Conservation (phyloP, 2,888 invertebrate species). For the Leistus spinibarbis region DNA sequence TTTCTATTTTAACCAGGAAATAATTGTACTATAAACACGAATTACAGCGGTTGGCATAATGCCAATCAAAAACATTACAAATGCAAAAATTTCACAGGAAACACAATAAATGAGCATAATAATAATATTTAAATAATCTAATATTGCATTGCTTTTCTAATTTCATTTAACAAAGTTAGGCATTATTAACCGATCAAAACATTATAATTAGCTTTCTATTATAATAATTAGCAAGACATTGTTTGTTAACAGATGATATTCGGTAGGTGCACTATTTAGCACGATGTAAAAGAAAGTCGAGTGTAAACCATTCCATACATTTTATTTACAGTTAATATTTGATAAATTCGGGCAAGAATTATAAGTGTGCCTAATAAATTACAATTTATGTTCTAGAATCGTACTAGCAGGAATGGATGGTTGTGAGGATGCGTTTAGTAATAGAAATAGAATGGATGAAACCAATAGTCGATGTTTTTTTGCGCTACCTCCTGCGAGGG, state of each 20-base stretch:
- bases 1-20: not conserved
- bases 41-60: not conserved
- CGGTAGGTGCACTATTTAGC: not conserved
- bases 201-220: no score
- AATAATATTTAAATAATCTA: not conserved
- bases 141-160: not conserved
- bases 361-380: not conserved
- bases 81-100: not conserved
- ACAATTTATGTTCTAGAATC: not conserved
- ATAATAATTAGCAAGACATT: no score
- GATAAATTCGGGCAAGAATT: not conserved
- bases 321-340: not conserved
- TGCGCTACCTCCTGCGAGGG: conserved; percentile 30
- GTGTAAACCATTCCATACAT: not conserved
- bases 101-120: not conserved
- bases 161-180: not conserved
- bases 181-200: no score
- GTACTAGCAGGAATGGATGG: conserved; percentile 13
- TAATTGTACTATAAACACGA: not conserved
- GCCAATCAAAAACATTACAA: not conserved
- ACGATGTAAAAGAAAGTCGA: not conserved
- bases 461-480: conserved; percentile 18
- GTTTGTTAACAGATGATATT: not conserved
- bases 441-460: not conserved
- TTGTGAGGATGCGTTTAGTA: conserved; percentile 10